Conservation (phyloP, 2,888 invertebrate genomes). For the Apodemia duryi region DNA sequence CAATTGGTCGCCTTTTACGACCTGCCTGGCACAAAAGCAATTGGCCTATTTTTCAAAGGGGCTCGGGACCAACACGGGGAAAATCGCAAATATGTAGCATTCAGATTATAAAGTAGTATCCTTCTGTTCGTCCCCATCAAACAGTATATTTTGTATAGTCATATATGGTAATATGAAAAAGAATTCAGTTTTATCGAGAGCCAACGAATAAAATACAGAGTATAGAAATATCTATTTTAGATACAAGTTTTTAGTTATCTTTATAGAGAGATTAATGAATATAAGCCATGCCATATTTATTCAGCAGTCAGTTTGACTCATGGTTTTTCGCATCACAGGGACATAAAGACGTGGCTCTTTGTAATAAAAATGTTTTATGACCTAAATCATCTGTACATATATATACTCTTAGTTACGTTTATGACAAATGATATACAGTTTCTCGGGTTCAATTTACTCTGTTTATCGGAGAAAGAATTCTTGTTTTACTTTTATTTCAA, state of each 20-base stretch:
- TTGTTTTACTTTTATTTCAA: conserved; percentile 14
- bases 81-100: too few relatives aligned
- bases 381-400: background rate
- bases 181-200: too few relatives aligned
- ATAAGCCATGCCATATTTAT: conserved; percentile 3
- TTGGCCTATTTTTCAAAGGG: too few relatives aligned
- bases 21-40: too few relatives aligned
- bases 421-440: conserved; percentile 13
- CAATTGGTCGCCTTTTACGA: too few relatives aligned
- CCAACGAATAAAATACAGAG: too few relatives aligned
- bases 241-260: background rate
- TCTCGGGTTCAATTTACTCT: conserved; percentile 13
- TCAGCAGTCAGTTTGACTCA: conserved; percentile 7
- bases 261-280: background rate
- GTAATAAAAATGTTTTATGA: conserved; percentile 13
- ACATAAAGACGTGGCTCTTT: conserved; percentile 5
- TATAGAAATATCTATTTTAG: too few relatives aligned
- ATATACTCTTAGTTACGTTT: conserved; percentile 10
- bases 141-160: too few relatives aligned
- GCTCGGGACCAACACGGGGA: too few relatives aligned
- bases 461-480: background rate
- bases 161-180: too few relatives aligned
- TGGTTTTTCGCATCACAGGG: background rate
- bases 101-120: too few relatives aligned
- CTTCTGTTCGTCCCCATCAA: too few relatives aligned